A percentile compares a stretch with the other conserved stretches of the same genome.
Conservation (phyloP, 2,888 invertebrate genomes). For the Ectropis crepuscularia region DNA sequence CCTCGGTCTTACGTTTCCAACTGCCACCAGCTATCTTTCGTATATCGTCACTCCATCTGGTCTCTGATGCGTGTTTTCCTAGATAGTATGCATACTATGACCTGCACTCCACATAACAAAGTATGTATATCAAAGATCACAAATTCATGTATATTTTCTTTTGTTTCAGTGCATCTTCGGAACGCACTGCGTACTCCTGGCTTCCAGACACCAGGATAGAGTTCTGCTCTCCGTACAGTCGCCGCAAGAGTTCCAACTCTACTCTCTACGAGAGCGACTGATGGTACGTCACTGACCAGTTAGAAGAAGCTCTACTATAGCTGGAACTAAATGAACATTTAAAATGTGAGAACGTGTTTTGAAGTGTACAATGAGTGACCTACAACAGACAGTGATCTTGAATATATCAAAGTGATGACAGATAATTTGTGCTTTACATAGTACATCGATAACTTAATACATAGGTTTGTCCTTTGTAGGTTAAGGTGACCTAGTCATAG, state of each 20-base stretch:
- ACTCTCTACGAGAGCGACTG: slow-evolving; percentile 82
- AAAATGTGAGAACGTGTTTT: neutral
- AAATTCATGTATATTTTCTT: slow-evolving; percentile 31
- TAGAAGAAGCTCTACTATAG: slow-evolving; percentile 75
- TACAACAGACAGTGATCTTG: neutral
- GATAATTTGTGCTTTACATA: slow-evolving; percentile 12
- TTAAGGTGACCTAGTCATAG: slow-evolving; percentile 23
- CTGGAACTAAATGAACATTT: neutral
- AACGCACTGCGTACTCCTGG: slow-evolving; percentile 84
- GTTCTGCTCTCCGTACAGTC: slow-evolving; percentile 74
- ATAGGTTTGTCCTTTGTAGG: slow-evolving; percentile 2
- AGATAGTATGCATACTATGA: too few relatives aligned
- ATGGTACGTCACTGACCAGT: slow-evolving; percentile 76
- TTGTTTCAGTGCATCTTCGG: slow-evolving; percentile 79
- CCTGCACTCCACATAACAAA: too few relatives aligned
- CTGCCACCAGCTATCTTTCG: too few relatives aligned
- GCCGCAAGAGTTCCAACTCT: slow-evolving; percentile 77
- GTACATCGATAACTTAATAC: slow-evolving; percentile 11
- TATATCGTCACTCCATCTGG: too few relatives aligned
- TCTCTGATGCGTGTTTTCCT: too few relatives aligned
- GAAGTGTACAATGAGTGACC: neutral
- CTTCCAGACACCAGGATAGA: slow-evolving; percentile 80
- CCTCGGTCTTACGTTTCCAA: too few relatives aligned
- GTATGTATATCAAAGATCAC: too few relatives aligned
- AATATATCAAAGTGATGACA: slow-evolving; percentile 1